Base-by-base conservation (phyloP, 1,140 invertebrate genomes). In the Philopotamus ludificatus region DNA sequence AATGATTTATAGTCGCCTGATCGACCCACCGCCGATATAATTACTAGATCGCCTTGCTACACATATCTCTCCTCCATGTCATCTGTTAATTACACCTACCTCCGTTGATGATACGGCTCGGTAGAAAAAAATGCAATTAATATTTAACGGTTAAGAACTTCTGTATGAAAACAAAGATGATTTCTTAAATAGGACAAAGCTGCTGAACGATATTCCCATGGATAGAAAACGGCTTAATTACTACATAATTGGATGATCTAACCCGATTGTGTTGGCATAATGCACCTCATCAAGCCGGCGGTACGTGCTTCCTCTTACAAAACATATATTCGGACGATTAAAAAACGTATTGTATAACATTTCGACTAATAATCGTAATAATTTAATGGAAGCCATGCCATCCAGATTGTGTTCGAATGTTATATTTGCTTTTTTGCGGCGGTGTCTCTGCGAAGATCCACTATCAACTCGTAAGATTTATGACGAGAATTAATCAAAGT, bases 401-500 rank as follows among this genome's bases (percentile, higher is more conserved):
- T 34, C 28, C 28, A 34, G 23, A 55, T 55, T 55, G 28, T 57
- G 41, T 51, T 26, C 20, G 44, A 22, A 45, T 41, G 7, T 67
- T 39, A 54, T 63, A 15, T 34, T 34, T 34, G 20, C 39, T 55
- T 55, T 15, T 12, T 39, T 15, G 9, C 4, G 26, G 20, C 18
- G 7, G 10, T 8, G 9, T 57, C 51, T 63, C 59, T 63, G 50
- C 58, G 65, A 57, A 62, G 44, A 63, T 58, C 41, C 53, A 45
- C 60, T 25, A 16, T 20, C 58, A 21, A 49, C 41, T 20, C 45
- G 50, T 10, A 26, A 57, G 65, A 67, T 67, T 67, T 50, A 67
- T 67, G 59, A 67, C 50, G 45, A 21, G 39, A 63, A 67, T 67
- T 62, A 67, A 67, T 67, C 65, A 67, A 57, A 67, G 45, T 67